Evolutionary conservation across 2,797 vertebrate genomes (phyloP), one percentile per base, ranked within the genome.

Genomic region (Hypotaenidia philippensis): DNA sequence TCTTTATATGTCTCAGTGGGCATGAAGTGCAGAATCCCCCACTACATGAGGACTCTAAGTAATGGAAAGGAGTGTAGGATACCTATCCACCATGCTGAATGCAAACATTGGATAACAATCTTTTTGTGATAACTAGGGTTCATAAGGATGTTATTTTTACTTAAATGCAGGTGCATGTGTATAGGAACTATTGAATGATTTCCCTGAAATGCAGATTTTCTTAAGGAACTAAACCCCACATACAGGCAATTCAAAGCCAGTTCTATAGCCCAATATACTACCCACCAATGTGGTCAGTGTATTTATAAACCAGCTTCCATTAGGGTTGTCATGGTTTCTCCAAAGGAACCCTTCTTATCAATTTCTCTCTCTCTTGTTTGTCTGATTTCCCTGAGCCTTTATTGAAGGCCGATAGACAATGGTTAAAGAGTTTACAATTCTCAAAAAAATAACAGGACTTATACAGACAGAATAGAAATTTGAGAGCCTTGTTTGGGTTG

Each of bases 101-200:
- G 18, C 22, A 68, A 19, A 31, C 9, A 8, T 2, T 52, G 41
- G 23, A 65, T 4, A 0, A 17, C 34, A 85, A 34, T n/a, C 10
- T 10, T 78, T 83, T 63, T 81, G 40, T 44, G 70, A 50, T 29
- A 90, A 41, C 32, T 74, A 36, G 22, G 13, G 17, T 41, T 88
- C 38, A 40, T 34, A 56, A 61, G 0, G 1, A 29, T 0, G 0
- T 49, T 68, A n/a, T 26, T 8, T 60, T 85, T 61, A 40, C 23
- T 75, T 82, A 82, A 71, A 50, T 65, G 41, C 20, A 27, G 34
- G 20, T 34, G 21, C 22, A 14, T 89, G 13, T 59, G 80, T 77
- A 50, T 25, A 72, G 31, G 44, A 87, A 78, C 1, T 18, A 25
- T 13, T 79, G 45, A 71, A 57, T n/a, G 6, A 45, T 65, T 89